phyloP scores from a whole-genome alignment of 2,797 vertebrate genomes.

The Furcifer pardalis region DNA sequence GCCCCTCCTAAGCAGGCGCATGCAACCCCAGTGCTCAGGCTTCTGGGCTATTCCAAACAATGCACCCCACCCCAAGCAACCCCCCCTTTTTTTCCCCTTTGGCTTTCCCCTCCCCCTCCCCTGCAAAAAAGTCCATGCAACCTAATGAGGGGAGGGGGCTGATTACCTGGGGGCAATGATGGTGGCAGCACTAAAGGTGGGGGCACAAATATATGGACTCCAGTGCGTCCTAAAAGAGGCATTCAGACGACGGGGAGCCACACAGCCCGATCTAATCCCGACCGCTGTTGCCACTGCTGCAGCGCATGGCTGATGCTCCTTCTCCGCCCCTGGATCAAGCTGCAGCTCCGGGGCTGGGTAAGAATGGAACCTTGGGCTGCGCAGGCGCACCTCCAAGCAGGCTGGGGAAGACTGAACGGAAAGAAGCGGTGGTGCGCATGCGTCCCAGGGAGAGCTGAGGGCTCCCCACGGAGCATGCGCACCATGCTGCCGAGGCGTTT shows the following conservation, averaged over 20 bases:
- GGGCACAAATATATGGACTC: neutral
- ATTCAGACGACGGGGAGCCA: slow-evolving; percentile 10
- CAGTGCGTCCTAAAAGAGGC: slow-evolving; percentile 1
- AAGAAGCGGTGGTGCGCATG: neutral
- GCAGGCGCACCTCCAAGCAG: slow-evolving; percentile 26
- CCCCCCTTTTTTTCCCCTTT: neutral
- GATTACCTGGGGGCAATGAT: neutral
- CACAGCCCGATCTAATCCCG: neutral
- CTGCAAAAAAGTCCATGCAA: neutral
- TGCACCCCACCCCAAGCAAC: no score
- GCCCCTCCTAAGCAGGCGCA: no score
- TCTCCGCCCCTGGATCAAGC: slow-evolving; percentile 21
- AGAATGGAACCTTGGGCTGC: slow-evolving; percentile 51
- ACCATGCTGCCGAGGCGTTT: neutral
- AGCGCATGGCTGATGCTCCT: slow-evolving; percentile 56
- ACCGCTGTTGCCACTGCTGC: slow-evolving; percentile 36
- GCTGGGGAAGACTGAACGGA: no score
- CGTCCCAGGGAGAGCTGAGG: neutral
- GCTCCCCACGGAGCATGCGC: neutral
- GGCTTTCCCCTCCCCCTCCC: neutral
- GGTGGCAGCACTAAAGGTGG: neutral
- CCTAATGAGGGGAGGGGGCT: neutral
- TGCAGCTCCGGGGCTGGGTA: slow-evolving; percentile 47
- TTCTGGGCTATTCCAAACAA: neutral
- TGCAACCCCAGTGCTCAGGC: neutral